Evolutionary conservation across 2,888 invertebrate genomes (phyloP).

Genomic region (Priocnemis perturbator): DNA sequence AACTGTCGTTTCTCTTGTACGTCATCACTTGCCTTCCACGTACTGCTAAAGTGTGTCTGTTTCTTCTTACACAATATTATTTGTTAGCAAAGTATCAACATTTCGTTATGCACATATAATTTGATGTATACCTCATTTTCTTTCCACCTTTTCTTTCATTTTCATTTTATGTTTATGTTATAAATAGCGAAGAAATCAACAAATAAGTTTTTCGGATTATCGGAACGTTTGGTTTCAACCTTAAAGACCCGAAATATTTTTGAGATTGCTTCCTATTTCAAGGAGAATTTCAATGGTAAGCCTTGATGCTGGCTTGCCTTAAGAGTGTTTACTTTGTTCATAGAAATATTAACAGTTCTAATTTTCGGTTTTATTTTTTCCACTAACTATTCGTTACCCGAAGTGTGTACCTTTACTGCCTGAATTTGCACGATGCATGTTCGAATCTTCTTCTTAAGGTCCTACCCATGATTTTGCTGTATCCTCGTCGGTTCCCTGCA

Average conservation of each 20-base stretch:
- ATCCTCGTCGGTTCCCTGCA: no score
- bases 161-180: slow-evolving; percentile 59
- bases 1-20: not conserved
- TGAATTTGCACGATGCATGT: not conserved
- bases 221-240: slow-evolving; percentile 71
- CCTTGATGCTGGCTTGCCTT: slow-evolving; percentile 60
- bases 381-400: no score
- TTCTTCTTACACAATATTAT: not conserved
- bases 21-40: not conserved
- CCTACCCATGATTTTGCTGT: no score
- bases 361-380: no score
- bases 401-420: no score
- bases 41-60: not conserved
- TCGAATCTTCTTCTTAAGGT: not conserved
- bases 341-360: not conserved
- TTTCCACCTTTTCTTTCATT: slow-evolving; percentile 40
- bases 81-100: not conserved
- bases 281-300: slow-evolving; percentile 74
- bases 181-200: slow-evolving; percentile 70
- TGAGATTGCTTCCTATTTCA: slow-evolving; percentile 74
- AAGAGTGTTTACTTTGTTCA: slow-evolving; percentile 3
- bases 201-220: slow-evolving; percentile 70
- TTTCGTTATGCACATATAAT: slow-evolving; percentile 17
- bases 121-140: slow-evolving; percentile 39
- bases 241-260: slow-evolving; percentile 73